These are phyloP conservation scores for Nestor notabilis DNA, from an alignment of 2,113 vertebrate genomes.

Conservation along the genomic window DNA sequence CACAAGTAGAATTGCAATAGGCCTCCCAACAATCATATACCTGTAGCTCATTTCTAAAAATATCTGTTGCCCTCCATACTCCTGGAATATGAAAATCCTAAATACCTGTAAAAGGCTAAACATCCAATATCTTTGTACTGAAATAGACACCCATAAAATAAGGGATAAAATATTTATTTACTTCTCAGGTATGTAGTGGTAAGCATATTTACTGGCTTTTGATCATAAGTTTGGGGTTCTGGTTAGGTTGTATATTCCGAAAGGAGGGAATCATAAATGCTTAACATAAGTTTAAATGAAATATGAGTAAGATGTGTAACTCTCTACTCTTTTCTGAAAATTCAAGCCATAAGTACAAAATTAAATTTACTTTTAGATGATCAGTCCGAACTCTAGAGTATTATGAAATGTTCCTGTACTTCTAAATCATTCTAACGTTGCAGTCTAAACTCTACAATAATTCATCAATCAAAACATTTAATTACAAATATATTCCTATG, in stretches of 20 bases:
- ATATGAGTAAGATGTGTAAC: background rate
- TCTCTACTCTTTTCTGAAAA: background rate
- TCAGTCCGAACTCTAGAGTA: background rate
- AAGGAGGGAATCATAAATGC: background rate
- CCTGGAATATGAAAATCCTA: background rate
- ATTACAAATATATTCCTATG: background rate
- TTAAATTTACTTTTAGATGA: background rate
- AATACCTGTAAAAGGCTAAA: background rate
- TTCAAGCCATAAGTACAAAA: background rate
- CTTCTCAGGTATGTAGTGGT: background rate
- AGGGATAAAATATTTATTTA: background rate
- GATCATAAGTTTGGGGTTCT: background rate
- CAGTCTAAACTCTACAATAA: background rate
- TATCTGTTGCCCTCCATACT: background rate
- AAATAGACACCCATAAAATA: background rate
- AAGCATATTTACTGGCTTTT: background rate
- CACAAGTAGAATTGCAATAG: background rate
- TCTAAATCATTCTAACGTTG: background rate
- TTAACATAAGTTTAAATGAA: background rate
- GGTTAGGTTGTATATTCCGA: background rate
- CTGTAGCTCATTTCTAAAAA: background rate
- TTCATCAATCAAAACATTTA: background rate
- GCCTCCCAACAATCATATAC: background rate
- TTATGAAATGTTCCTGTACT: background rate
- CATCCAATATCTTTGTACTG: background rate